Conservation (phyloP, 1,140 invertebrate genomes). For the Tetramorium parvispinum region DNA sequence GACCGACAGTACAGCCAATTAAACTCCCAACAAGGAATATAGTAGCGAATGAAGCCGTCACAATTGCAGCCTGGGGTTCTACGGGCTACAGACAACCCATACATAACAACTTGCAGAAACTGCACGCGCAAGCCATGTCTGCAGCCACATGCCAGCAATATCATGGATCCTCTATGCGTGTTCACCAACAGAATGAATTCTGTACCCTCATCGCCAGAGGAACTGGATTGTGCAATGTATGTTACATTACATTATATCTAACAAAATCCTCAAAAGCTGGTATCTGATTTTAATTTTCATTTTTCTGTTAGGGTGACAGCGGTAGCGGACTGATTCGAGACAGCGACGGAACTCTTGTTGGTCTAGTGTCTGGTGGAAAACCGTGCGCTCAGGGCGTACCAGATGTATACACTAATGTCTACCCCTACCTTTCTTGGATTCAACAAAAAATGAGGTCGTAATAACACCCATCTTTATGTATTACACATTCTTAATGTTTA, state of each 20-base stretch:
- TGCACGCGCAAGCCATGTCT: not conserved
- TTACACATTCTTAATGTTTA: not conserved
- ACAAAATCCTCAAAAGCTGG: no score
- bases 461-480: not conserved
- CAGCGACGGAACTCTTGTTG: conserved; percentile 78
- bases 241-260: not conserved
- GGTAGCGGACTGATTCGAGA: conserved; percentile 83
- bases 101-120: conserved; percentile 14
- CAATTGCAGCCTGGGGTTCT: conserved; percentile 33
- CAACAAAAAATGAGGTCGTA: not conserved
- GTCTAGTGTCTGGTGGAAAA: conserved; percentile 89
- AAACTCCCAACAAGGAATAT: not conserved
- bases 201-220: not conserved
- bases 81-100: not conserved
- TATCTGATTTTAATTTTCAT: not conserved
- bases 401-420: conserved; percentile 86
- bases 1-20: not conserved
- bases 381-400: conserved; percentile 90
- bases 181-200: not conserved
- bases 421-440: not conserved
- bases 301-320: conserved; percentile 80
- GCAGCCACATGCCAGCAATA: not conserved
- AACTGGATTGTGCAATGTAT: conserved; percentile 23
- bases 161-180: fast-evolving
- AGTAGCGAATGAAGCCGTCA: not conserved